phyloP scores from a whole-genome alignment of 2,888 invertebrate species.

The Lutraria lutraria region DNA sequence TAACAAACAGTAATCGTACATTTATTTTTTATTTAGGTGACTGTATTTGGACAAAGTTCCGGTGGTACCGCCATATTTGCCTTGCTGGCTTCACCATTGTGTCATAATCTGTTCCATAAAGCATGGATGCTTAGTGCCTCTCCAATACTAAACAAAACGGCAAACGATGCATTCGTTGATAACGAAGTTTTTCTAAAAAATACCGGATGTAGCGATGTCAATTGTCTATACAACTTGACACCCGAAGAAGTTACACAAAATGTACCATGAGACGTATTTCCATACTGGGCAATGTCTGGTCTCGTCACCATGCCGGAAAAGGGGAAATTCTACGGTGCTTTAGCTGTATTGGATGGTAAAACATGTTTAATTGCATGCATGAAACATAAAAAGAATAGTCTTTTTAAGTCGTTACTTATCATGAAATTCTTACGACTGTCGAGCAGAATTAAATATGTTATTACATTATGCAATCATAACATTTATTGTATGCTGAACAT shows the following conservation, averaged over 20 bases:
- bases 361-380: neutral
- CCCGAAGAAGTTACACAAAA: slow-evolving; percentile 70
- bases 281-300: slow-evolving; percentile 78
- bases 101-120: slow-evolving; percentile 90
- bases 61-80: slow-evolving; percentile 94
- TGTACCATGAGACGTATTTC: slow-evolving; percentile 77
- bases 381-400: too few relatives aligned
- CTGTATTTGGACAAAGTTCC: slow-evolving; percentile 93
- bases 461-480: too few relatives aligned
- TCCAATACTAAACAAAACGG: slow-evolving; percentile 77
- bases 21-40: slow-evolving; percentile 89
- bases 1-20: too few relatives aligned
- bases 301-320: slow-evolving; percentile 74
- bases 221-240: slow-evolving; percentile 71
- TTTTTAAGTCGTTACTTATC: too few relatives aligned
- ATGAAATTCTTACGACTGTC: too few relatives aligned
- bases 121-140: slow-evolving; percentile 87
- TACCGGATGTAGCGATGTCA: slow-evolving; percentile 66
- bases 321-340: slow-evolving; percentile 70
- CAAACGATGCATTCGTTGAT: slow-evolving; percentile 74
- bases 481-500: too few relatives aligned
- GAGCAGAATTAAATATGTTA: too few relatives aligned
- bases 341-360: slow-evolving; percentile 78
- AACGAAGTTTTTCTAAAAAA: slow-evolving; percentile 75
- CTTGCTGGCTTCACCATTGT: slow-evolving; percentile 88